Evolutionary conservation across 2,113 vertebrate genomes (phyloP).

Genomic region (Paramisgurnus dabryanus): DNA sequence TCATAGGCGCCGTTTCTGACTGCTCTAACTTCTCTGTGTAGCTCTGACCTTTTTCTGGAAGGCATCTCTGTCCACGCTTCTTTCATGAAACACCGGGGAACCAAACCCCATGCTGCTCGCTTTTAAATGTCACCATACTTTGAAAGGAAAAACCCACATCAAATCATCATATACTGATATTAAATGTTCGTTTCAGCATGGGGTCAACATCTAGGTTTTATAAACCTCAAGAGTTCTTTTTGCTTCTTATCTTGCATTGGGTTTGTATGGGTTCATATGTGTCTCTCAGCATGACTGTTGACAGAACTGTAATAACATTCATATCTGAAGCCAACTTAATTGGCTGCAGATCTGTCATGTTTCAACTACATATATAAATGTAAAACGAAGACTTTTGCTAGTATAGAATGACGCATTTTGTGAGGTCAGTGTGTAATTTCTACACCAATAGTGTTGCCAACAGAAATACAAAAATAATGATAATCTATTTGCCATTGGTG

Average conservation of each 20-base stretch:
- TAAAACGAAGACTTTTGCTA: neutral
- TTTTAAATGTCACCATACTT: slow-evolving; percentile 63
- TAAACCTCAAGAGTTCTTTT: neutral
- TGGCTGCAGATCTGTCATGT: neutral
- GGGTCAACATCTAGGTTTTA: neutral
- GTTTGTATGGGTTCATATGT: neutral
- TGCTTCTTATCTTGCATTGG: neutral
- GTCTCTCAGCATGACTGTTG: neutral
- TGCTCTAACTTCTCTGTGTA: slow-evolving; percentile 2
- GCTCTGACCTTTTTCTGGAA: slow-evolving; percentile 61
- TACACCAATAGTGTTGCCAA: no score
- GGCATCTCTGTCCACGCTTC: slow-evolving; percentile 50
- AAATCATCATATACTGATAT: neutral
- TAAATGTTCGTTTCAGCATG: neutral
- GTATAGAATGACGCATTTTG: neutral
- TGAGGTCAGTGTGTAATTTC: slow-evolving; percentile 3
- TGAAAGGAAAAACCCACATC: slow-evolving; percentile 13
- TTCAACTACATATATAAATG: neutral
- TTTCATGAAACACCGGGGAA: slow-evolving; percentile 49
- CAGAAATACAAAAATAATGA: no score
- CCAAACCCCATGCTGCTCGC: slow-evolving; percentile 34
- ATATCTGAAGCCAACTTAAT: neutral
- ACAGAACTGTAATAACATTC: neutral
- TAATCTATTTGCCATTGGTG: no score
- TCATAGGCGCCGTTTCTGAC: neutral